phyloP scores from a whole-genome alignment of 2,888 invertebrate genomes.

The Eilema sororculum region DNA sequence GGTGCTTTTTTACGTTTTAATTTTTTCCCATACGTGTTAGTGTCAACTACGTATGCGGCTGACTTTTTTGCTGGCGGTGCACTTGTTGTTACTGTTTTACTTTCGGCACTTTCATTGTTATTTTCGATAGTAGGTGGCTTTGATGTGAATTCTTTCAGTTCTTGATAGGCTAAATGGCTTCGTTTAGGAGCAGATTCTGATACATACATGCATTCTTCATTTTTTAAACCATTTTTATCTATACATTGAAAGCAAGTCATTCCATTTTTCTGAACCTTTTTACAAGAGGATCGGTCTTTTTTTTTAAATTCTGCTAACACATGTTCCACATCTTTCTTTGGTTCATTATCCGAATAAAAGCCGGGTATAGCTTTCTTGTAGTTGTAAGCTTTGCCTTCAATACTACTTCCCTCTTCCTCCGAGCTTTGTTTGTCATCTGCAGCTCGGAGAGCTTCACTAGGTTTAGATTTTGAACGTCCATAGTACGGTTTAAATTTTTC shows the following conservation, averaged over 20 bases:
- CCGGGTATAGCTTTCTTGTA: slow-evolving; percentile 82
- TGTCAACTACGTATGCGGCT: slow-evolving; percentile 77
- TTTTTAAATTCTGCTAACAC: slow-evolving; percentile 91
- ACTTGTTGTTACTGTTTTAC: slow-evolving; percentile 75
- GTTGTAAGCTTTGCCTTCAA: slow-evolving; percentile 74
- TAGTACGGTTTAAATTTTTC: slow-evolving; percentile 81
- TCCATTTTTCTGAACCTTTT: slow-evolving; percentile 90
- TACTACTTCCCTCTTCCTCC: slow-evolving; percentile 67
- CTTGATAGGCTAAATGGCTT: slow-evolving; percentile 89
- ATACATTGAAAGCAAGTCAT: slow-evolving; percentile 93
- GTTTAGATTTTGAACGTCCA: slow-evolving; percentile 73
- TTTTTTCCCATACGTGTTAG: slow-evolving; percentile 74
- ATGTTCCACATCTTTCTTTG: slow-evolving; percentile 90
- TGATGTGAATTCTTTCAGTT: slow-evolving; percentile 88
- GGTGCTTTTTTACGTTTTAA: slow-evolving; percentile 78
- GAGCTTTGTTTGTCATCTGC: slow-evolving; percentile 69
- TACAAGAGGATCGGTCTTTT: slow-evolving; percentile 91
- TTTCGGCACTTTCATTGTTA: slow-evolving; percentile 75
- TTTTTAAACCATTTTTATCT: slow-evolving; percentile 89
- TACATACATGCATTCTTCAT: slow-evolving; percentile 93
- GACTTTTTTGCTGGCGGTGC: slow-evolving; percentile 70
- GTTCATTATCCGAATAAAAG: slow-evolving; percentile 84
- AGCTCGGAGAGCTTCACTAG: slow-evolving; percentile 74
- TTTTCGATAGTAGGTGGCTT: slow-evolving; percentile 74
- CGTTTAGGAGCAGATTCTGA: slow-evolving; percentile 89